phyloP scores from a whole-genome alignment of 2,888 invertebrate genomes.

The Ashinkailepas kermadecensis region DNA sequence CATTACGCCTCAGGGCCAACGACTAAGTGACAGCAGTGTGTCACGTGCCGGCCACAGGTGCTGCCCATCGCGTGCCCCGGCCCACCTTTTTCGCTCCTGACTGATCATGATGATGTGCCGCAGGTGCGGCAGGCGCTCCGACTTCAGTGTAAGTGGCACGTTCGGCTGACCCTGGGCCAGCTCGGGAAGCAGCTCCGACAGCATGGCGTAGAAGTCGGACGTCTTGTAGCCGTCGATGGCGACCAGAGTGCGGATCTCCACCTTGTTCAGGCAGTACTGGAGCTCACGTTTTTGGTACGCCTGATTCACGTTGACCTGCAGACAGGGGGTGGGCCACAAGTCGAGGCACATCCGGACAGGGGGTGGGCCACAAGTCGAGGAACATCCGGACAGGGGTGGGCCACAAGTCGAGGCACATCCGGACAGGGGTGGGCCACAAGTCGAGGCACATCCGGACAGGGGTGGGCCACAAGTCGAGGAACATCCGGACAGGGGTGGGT shows the following conservation, averaged over 20 bases:
- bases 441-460: no score
- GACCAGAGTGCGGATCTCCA: slow-evolving; percentile 58
- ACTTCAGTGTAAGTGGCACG: neutral
- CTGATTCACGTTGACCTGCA: slow-evolving; percentile 63
- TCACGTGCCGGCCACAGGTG: no score
- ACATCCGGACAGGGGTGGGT: no score
- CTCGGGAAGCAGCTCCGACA: slow-evolving; percentile 4
- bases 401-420: no score
- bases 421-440: no score
- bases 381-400: no score
- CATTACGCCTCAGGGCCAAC: no score
- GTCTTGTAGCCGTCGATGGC: slow-evolving; percentile 55
- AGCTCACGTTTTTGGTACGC: slow-evolving; percentile 62
- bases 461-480: no score
- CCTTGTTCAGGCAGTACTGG: slow-evolving; percentile 62
- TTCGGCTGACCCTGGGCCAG: neutral
- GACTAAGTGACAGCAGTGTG: no score
- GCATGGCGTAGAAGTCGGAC: slow-evolving; percentile 44
- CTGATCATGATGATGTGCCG: slow-evolving; percentile 40
- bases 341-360: no score
- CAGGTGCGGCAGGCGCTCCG: neutral
- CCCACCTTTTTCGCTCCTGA: slow-evolving; percentile 9
- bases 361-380: no score
- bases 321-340: neutral
- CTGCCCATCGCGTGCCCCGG: no score